Percentiles rank a stretch among this genome's conserved stretches.
Conservation (phyloP, 35 echinoderm and acorn worm species). For the Ptychodera flava region DNA sequence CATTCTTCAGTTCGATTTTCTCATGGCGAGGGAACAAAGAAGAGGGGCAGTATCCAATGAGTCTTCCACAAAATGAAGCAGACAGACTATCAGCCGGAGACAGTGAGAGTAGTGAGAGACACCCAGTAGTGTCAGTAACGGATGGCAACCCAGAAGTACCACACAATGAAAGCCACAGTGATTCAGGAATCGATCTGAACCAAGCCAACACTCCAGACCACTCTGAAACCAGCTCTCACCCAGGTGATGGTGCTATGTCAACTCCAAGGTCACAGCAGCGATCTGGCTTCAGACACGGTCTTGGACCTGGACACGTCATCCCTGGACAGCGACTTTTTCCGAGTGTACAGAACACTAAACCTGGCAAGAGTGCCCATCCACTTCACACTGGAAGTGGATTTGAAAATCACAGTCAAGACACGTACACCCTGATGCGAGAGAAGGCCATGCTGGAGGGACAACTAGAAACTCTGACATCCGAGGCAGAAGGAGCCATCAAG, state of each 20-base stretch:
- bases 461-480: slow-evolving; percentile 66
- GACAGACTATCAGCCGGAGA: background rate
- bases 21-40: background rate
- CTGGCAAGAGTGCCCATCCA: too few species aligned
- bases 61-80: background rate
- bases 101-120: background rate
- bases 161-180: background rate
- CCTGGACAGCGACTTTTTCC: background rate
- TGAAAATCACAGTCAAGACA: slow-evolving; percentile 27
- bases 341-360: too few species aligned
- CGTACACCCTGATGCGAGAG: slow-evolving; percentile 68
- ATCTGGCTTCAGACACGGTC: background rate
- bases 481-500: slow-evolving; percentile 76
- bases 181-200: background rate
- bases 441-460: slow-evolving; percentile 95
- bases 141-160: background rate
- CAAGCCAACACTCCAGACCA: background rate
- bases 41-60: background rate
- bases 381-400: background rate
- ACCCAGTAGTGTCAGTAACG: too few species aligned
- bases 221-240: background rate
- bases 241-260: background rate
- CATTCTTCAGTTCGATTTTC: background rate
- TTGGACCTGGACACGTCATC: background rate
- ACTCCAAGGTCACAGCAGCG: background rate